Conservation (phyloP, 2,888 invertebrate species). For the Eurytoma californica region DNA sequence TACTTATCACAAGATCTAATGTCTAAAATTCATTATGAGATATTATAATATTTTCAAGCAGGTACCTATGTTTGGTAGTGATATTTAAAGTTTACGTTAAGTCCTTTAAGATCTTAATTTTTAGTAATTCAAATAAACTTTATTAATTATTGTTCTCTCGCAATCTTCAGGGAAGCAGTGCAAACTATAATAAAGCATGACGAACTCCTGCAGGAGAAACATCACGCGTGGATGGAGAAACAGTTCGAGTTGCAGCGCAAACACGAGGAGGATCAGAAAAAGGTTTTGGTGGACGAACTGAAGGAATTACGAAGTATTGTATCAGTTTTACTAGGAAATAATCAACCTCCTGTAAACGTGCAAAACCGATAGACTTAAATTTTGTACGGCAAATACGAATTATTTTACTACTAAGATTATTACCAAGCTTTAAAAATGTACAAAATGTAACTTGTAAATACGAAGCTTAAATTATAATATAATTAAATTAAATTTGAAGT, state of each 20-base stretch:
- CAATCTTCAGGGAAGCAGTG: conserved; percentile 48
- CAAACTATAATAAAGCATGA: conserved; percentile 59
- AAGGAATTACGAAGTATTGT: conserved; percentile 57
- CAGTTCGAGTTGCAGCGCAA: conserved; percentile 64
- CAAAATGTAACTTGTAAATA: conserved; percentile 55
- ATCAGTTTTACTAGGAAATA: conserved; percentile 36
- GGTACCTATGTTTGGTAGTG: too few species aligned
- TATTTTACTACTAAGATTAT: conserved; percentile 24
- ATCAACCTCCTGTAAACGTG: conserved; percentile 25
- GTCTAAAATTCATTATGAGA: too few species aligned
- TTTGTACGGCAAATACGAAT: conserved; percentile 16
- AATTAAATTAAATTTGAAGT: conserved; percentile 50
- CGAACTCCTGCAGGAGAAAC: conserved; percentile 60
- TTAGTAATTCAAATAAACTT: too few species aligned
- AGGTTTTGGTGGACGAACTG: conserved; percentile 59
- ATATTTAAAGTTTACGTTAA: too few species aligned
- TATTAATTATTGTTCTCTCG: background rate
- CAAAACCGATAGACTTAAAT: conserved; percentile 47
- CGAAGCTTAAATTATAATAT: conserved; percentile 51
- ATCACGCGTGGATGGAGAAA: conserved; percentile 63
- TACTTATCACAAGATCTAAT: too few species aligned
- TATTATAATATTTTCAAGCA: too few species aligned
- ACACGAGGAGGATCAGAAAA: conserved; percentile 59
- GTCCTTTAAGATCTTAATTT: too few species aligned
- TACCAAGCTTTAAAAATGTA: conserved; percentile 55